phyloP scores from a whole-genome alignment of 2,888 invertebrate species.

The Melanostoma scalare region DNA sequence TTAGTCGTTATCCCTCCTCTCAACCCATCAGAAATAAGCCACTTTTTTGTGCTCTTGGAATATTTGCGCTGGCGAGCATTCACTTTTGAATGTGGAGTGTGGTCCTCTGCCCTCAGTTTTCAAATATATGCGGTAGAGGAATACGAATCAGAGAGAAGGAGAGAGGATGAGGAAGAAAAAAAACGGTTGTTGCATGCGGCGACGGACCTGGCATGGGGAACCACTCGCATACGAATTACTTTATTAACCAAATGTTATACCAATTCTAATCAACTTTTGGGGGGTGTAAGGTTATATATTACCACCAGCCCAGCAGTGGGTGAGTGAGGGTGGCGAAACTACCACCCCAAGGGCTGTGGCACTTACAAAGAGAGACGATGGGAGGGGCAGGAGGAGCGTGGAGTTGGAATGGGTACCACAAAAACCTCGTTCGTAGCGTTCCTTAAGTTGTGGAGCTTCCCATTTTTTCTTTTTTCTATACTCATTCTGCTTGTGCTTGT shows the following conservation, averaged over 20 bases:
- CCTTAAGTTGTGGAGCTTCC: constrained; percentile 45
- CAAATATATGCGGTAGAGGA: constrained; percentile 40
- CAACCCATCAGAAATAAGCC: not conserved
- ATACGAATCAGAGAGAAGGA: constrained; percentile 36
- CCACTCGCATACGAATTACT: constrained; percentile 79
- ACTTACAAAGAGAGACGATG: constrained; percentile 29
- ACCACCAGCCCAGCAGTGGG: constrained; percentile 20
- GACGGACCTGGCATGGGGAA: constrained; percentile 57
- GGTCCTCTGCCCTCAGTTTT: constrained; percentile 34
- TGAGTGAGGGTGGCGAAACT: constrained; percentile 21
- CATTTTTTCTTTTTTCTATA: constrained; percentile 2
- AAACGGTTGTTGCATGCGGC: constrained; percentile 58
- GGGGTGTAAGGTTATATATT: constrained; percentile 70
- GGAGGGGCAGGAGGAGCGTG: not conserved
- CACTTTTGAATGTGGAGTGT: constrained; percentile 29
- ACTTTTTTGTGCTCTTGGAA: constrained; percentile 5
- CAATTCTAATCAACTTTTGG: constrained; percentile 78
- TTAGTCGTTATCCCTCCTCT: constrained; percentile 51
- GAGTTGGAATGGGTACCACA: constrained; percentile 1
- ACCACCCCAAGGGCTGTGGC: constrained; percentile 38
- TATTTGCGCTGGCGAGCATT: constrained; percentile 21
- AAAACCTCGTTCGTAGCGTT: constrained; percentile 24
- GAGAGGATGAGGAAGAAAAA: constrained; percentile 6
- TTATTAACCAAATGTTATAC: constrained; percentile 79
- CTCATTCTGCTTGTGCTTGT: constrained; percentile 17